Percentiles rank a stretch among this genome's conserved stretches.
Evolutionary conservation across 2,888 invertebrate species (phyloP).

Genomic region (Spisula subtruncata): DNA sequence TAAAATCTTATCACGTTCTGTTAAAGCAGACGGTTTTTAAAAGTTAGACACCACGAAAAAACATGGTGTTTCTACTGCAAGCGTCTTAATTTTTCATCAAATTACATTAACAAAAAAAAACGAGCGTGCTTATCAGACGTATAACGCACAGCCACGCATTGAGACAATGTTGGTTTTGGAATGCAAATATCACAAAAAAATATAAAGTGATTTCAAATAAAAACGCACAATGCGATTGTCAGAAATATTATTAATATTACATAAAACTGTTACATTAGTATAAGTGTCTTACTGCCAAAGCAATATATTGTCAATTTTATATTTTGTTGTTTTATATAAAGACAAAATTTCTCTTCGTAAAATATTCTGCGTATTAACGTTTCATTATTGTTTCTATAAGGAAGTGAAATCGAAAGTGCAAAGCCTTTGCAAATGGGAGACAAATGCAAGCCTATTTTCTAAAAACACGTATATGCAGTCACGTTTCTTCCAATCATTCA

Average conservation of each 20-base stretch:
- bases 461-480: background rate
- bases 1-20: background rate
- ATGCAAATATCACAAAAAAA: background rate
- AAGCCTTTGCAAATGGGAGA: background rate
- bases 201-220: background rate
- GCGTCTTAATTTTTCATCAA: background rate
- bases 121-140: background rate
- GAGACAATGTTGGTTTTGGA: background rate
- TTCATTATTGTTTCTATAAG: background rate
- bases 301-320: background rate
- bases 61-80: background rate
- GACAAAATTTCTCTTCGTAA: background rate
- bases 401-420: background rate
- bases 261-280: too few relatives aligned
- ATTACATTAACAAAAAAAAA: background rate
- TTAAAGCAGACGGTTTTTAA: background rate
- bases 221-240: background rate
- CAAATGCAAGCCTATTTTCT: background rate
- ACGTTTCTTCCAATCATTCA: background rate
- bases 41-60: too few relatives aligned
- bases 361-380: background rate
- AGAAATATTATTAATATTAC: too few relatives aligned
- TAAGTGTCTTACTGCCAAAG: too few relatives aligned
- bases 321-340: background rate
- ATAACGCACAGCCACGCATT: background rate